Base-by-base conservation (phyloP, 2,888 invertebrate genomes). In the Pasiphila rectangulata region DNA sequence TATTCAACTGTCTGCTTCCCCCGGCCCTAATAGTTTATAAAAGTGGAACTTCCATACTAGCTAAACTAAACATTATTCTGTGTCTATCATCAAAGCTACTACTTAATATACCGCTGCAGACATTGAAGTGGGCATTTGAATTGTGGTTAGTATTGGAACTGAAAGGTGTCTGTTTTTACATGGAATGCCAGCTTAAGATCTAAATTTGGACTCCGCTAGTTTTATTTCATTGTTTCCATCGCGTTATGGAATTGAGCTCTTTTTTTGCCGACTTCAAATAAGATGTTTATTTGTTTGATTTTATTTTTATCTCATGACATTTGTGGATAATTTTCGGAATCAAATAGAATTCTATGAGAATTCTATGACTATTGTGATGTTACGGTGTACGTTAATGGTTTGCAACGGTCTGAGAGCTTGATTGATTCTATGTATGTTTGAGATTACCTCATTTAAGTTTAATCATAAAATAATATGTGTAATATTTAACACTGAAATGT, bases 21-120 rank as follows among this genome's bases (percentile, higher is more conserved):
- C n/a, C n/a, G n/a, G n/a, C n/a, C 0, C 3, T 5, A 6, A n/a
- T 2, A 16, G 9, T 2, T 21, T 5, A 7, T 2, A 5, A 4
- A 5, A 34, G 41, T 47, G 40, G 20, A 37, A 27, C 20, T 37
- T 41, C 12, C 15, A n/a, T 30, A 24, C 21, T 5, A 10, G 4
- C 9, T 1, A 12, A 7, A 25, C 9, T 30, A 15, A n/a, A 7
- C 20, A 25, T 12, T 21, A 47, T 30, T 47, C 41, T 42, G 32
- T 37, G 41, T 0, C 66, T 64, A 72, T 83, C 84, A 81, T 85
- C 85, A 86, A 86, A 86, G 85, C 49, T 40, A 56, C 64, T 44
- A 51, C 20, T 29, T 79, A 75, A 85, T 73, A 68, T 76, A 83
- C 80, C 63, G 74, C 70, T 54, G 51, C 57, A 68, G 67, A 68